Conservation (phyloP, 2,113 vertebrate species). For the Fregata magnificens region DNA sequence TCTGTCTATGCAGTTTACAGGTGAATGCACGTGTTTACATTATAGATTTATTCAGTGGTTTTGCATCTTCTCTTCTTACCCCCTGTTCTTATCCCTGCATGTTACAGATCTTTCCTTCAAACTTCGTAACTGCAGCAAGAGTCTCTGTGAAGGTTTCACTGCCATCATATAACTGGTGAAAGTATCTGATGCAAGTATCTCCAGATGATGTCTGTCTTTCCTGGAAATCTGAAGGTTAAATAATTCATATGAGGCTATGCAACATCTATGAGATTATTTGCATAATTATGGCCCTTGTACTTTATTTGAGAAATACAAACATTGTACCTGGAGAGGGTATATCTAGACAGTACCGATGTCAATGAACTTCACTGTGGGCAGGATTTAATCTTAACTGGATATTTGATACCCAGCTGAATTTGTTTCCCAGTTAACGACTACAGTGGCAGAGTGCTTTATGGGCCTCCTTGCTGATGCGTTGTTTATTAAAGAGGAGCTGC, state of each 20-base stretch:
- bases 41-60: background rate
- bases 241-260: background rate
- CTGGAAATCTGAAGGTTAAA: background rate
- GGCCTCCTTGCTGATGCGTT: constrained; percentile 36
- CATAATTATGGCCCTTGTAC: background rate
- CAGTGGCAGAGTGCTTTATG: background rate
- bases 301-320: background rate
- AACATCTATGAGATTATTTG: background rate
- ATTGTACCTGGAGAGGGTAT: background rate
- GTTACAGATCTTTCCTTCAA: background rate
- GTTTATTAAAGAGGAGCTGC: constrained; percentile 80
- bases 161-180: background rate
- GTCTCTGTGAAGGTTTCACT: background rate
- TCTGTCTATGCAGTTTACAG: background rate
- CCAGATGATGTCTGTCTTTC: background rate
- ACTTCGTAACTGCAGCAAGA: background rate
- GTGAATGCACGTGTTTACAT: background rate
- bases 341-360: background rate
- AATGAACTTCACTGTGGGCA: background rate
- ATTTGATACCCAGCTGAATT: background rate
- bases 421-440: background rate
- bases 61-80: background rate
- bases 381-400: background rate
- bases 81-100: background rate
- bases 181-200: background rate